Evolutionary conservation across 2,797 vertebrate species (phyloP).

Genomic region (Syngnathus rostellatus): DNA sequence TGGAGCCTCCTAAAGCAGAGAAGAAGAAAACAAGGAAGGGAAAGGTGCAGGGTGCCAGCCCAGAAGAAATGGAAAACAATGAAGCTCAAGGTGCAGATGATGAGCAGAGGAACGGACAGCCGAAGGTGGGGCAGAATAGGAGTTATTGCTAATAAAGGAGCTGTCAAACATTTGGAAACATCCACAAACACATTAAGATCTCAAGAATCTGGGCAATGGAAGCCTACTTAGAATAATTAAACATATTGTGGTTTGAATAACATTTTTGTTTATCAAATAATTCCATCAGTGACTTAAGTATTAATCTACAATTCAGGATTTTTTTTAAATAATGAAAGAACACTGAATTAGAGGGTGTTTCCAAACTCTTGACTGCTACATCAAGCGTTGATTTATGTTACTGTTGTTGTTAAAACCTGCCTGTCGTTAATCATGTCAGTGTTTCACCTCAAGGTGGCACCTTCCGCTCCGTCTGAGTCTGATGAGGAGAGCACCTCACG

Average conservation of each 20-base stretch:
- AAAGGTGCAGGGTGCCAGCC: constrained; percentile 65
- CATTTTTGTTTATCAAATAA: too few species aligned
- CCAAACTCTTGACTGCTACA: too few species aligned
- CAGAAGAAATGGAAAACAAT: constrained; percentile 74
- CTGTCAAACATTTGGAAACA: too few species aligned
- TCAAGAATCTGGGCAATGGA: too few species aligned
- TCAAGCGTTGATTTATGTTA: too few species aligned
- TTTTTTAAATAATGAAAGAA: not conserved
- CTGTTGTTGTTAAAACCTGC: not conserved
- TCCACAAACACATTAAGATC: too few species aligned
- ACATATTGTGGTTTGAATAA: too few species aligned
- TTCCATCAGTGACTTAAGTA: too few species aligned
- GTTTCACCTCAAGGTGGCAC: constrained; percentile 28
- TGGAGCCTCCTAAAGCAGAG: constrained; percentile 70
- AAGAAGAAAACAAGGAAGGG: constrained; percentile 87
- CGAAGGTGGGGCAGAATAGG: constrained; percentile 38
- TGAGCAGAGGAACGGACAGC: constrained; percentile 69
- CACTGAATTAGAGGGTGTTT: too few species aligned
- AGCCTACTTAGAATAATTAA: too few species aligned
- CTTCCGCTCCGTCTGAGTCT: constrained; percentile 59
- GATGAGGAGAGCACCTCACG: constrained; percentile 73
- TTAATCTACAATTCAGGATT: too few species aligned
- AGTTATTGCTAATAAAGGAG: not conserved
- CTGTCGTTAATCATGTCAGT: not conserved
- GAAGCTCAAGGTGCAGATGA: constrained; percentile 66